Base-by-base conservation (phyloP, 2,888 invertebrate species). In the Acholoe squamosa region DNA sequence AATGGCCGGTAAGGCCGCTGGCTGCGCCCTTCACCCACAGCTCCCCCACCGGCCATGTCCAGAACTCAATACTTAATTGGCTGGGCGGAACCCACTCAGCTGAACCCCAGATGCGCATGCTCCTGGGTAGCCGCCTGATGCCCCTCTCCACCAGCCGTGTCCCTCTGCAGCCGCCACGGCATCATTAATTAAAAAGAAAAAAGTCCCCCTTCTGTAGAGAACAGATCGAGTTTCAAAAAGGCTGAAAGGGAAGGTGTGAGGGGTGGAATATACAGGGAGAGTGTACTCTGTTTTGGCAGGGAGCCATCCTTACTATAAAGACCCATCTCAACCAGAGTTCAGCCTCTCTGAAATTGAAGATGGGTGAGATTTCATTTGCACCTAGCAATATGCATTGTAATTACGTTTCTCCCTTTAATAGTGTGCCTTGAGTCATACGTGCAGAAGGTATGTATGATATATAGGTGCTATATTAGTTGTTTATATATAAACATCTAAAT, bases 51-150 rank as follows among this genome's bases (percentile, higher is more conserved):
- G 28, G 31, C 31, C 71, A 25, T 71, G 71, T 71, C 71, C 71
- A 28, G 28, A 25, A 25, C 71, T 71, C 71, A 71, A 71, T 71
- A 71, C 71, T 71, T 71, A 71, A 71, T 71, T 71, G 71, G 71
- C 71, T 71, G 71, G 71, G 71, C 71, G 71, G 71, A 71, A 71
- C 71, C 71, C 71, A 71, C 71, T 43, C 71, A 25, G 71, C 25
- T 71, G 71, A 71, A 71, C 71, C 71, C 71, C 71, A 71, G 28
- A 25, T 71, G 71, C 71, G 71, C 71, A 71, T 71, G 71, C 71
- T 22, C 43, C 28, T 71, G 28, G 31, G 71, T 25, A 71, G 3
- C 71, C 71, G 28, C 71, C 25, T 71, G 28, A 71, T 28, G 71
- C 71, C 28, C 14, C 71, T 14, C n/a, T 25, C 28, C 28, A 28